A percentile compares a stretch with the other conserved stretches of the same genome.
Evolutionary conservation across 2,888 invertebrate species (phyloP).

Genomic region (Hydrotaea diabolus): DNA sequence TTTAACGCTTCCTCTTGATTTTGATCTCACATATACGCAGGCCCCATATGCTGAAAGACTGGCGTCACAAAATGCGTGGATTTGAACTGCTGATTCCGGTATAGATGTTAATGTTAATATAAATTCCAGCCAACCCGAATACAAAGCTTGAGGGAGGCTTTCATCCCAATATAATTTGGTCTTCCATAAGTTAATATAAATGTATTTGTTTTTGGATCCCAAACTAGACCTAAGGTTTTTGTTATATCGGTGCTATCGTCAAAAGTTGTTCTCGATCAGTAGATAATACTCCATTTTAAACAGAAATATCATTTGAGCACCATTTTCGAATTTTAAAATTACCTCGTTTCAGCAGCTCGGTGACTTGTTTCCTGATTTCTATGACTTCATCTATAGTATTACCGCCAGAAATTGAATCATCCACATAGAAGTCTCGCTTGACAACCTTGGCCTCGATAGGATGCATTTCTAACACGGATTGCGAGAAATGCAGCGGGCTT

Average conservation of each 20-base stretch:
- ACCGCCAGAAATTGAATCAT: slow-evolving; percentile 57
- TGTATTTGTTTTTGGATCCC: slow-evolving; percentile 37
- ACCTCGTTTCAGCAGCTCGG: slow-evolving; percentile 6
- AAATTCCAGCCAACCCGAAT: background rate
- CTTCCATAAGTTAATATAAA: slow-evolving; percentile 32
- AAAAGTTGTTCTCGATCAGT: slow-evolving; percentile 12
- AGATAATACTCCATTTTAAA: background rate
- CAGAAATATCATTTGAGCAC: slow-evolving; percentile 52
- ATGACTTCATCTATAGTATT: slow-evolving; percentile 36
- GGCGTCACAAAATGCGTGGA: slow-evolving; percentile 59
- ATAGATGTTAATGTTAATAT: background rate
- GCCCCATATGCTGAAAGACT: slow-evolving; percentile 44
- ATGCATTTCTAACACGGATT: slow-evolving; percentile 57
- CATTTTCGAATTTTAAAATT: slow-evolving; percentile 65
- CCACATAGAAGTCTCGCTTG: slow-evolving; percentile 41
- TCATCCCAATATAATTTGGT: background rate
- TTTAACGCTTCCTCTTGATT: background rate
- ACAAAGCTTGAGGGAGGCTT: background rate
- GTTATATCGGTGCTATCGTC: slow-evolving; percentile 30
- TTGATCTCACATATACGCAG: slow-evolving; percentile 28
- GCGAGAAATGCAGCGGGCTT: slow-evolving; percentile 54
- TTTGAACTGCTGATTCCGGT: slow-evolving; percentile 17
- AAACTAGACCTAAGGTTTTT: slow-evolving; percentile 37
- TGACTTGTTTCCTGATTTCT: background rate
- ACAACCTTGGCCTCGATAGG: slow-evolving; percentile 55